Evolutionary conservation across 2,888 invertebrate species (phyloP), one percentile per base, ranked within the genome.

Genomic region (Caenorhabditis sp.): DNA sequence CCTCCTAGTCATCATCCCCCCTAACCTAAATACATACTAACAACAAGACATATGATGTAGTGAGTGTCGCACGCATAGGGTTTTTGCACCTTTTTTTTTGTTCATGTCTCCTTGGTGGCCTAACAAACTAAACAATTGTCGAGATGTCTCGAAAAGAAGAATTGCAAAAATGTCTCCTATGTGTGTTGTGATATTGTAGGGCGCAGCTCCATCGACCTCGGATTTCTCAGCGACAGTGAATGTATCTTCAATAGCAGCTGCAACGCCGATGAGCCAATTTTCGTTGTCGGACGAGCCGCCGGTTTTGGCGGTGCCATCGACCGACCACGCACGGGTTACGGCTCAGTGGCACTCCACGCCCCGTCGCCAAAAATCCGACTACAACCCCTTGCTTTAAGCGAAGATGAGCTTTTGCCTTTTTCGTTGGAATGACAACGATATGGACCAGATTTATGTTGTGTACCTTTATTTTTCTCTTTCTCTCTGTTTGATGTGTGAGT

Each of bases 281-380:
- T 27, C 62, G 19, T 36, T 36, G 51, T 50, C 62, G 62, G 53
- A 63, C 36, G 55, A 62, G 50, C 49, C 61, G 49, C 6, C 19
- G 21, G n/a, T 21, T 3, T 5, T 17, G 43, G 17, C 6, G 2
- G 2, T 19, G 8, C 14, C 14, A 37, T 8, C 5, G 21, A 31
- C 49, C 31, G 51, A 12, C 59, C 12, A 21, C 58, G 27, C 27
- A 59, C 59, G 23, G 69, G 62, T 36, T 69, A 69, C 66, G 69
- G 69, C 36, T 69, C 74, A 37, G 74, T 74, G 62, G 62, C 69
- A 51, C 69, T 74, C 66, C 66, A 69, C 63, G 62, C 69, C 37
- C 60, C 73, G 59, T n/a, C 59, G 58, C 51, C 73, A 49, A 73
- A 74, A 61, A 63, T 74, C 69, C 62, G 74, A 66, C 69, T 74